Percentiles rank a stretch among this genome's conserved stretches.
These are phyloP conservation scores for Cinara cedri DNA, from an alignment of 2,888 invertebrate species.

Conservation along the genomic window DNA sequence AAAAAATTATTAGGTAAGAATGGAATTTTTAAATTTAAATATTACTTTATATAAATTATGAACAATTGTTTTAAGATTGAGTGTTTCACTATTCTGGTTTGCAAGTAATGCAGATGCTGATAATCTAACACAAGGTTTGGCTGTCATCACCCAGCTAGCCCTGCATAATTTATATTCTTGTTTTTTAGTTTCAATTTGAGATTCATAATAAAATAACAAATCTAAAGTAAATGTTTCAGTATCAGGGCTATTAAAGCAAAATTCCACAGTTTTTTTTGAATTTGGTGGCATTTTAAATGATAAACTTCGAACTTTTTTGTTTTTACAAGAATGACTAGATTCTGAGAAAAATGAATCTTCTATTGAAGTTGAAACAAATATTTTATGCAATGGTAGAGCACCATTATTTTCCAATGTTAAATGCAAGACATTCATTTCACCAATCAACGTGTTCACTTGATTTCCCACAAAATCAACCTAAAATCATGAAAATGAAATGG, in stretches of 20 bases:
- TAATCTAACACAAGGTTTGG: conserved; percentile 48
- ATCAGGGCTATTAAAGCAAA: conserved; percentile 50
- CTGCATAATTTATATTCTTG: conserved; percentile 48
- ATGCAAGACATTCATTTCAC: conserved; percentile 53
- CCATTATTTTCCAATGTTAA: conserved; percentile 48
- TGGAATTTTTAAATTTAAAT: background rate
- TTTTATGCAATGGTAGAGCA: conserved; percentile 38
- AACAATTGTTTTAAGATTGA: conserved; percentile 45
- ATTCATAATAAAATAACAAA: conserved; percentile 53
- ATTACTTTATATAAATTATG: conserved; percentile 52
- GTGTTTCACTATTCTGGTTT: conserved; percentile 44
- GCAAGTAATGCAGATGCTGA: conserved; percentile 47
- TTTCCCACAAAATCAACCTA: conserved; percentile 48
- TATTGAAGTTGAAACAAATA: conserved; percentile 47
- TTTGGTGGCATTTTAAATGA: conserved; percentile 31
- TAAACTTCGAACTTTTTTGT: conserved; percentile 42
- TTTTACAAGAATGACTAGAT: conserved; percentile 33
- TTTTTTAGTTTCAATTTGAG: conserved; percentile 49
- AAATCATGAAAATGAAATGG: conserved; percentile 11
- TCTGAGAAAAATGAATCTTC: conserved; percentile 53
- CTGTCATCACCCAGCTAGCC: conserved; percentile 47
- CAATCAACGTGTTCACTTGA: conserved; percentile 50
- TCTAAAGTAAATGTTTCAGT: conserved; percentile 41
- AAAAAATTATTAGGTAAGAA: background rate
- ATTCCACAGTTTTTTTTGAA: conserved; percentile 47